Evolutionary conservation across 2,888 invertebrate species (phyloP), one percentile per base, ranked within the genome.

Genomic region (Aleiodes leptofemur): DNA sequence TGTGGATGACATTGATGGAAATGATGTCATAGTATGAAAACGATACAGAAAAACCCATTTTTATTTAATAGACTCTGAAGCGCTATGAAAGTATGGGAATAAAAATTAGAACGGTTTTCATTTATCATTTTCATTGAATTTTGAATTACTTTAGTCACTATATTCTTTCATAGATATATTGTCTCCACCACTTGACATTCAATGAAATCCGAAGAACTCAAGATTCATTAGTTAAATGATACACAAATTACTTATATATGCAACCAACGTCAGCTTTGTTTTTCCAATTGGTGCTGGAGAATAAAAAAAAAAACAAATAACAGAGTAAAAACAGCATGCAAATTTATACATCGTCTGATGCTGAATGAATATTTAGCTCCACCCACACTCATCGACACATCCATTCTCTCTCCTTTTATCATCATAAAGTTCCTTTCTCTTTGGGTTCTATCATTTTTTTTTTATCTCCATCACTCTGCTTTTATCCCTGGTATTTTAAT

Each of bases 291-390:
- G 14, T 70, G 16, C 50, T 16, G 51, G 16, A 11, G 13, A 13
- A 31, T 34, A 34, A 57, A 74, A 9, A 43, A 43, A 43, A n/a
- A n/a, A n/a, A n/a, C n/a, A n/a, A 38, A 38, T 38, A 38, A 3
- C 38, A 8, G 43, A 71, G 71, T 51, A 48, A 51, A 14, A 34
- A 34, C 43, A 38, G 16, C 61, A 71, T 71, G 71, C 59, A 71
- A 71, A 71, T 71, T 61, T 71, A 51, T 71, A 51, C 61, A 61
- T 13, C 80, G 79, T 81, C 81, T 82, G 81, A 83, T 82, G 80
- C 78, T 80, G 78, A 74, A 84, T 84, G 83, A 85, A 84, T 85
- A 85, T 84, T 85, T 84, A 84, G 77, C 78, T 74, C 64, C 57
- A 51, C 69, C 43, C 38, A 16, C 38, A 29, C 38, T 72, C 74